These are phyloP conservation scores for Dynastes hyllus DNA, from an alignment of 2,888 invertebrate genomes.

Conservation along the genomic window DNA sequence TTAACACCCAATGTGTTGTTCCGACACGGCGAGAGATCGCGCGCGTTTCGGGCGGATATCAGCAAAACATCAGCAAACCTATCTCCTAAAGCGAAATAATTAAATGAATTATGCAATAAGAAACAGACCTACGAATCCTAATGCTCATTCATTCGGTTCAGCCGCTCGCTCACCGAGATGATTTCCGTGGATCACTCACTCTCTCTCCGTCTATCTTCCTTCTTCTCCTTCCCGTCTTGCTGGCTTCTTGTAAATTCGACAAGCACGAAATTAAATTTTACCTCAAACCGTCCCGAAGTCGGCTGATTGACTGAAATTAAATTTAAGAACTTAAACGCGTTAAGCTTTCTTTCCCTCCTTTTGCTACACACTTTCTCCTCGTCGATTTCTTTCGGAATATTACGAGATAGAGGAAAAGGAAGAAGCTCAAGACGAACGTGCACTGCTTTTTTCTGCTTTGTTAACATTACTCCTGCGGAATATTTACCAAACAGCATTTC, in stretches of 20 bases:
- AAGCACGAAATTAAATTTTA: constrained; percentile 70
- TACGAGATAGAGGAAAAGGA: background rate
- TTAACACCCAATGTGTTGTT: constrained; percentile 70
- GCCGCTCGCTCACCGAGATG: constrained; percentile 58
- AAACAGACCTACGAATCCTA: constrained; percentile 62
- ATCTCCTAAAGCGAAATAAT: constrained; percentile 64
- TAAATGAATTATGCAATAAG: constrained; percentile 69
- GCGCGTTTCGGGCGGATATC: constrained; percentile 54
- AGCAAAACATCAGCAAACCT: constrained; percentile 59
- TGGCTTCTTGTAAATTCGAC: constrained; percentile 63
- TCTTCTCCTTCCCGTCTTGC: constrained; percentile 11
- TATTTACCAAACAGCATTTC: constrained; percentile 40
- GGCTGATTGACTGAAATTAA: constrained; percentile 72
- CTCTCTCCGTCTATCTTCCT: background rate
- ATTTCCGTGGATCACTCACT: constrained; percentile 49
- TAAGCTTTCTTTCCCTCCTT: constrained; percentile 66
- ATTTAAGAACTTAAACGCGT: constrained; percentile 71
- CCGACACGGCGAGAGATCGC: constrained; percentile 62
- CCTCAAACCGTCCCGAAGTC: constrained; percentile 69
- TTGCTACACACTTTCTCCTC: constrained; percentile 16
- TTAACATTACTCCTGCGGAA: constrained; percentile 22
- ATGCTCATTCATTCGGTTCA: constrained; percentile 53
- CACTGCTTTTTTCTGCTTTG: constrained; percentile 24
- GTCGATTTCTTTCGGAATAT: constrained; percentile 6
- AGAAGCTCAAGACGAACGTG: background rate